Conservation (phyloP, 2,797 vertebrate species). For the Brachyrhaphis roseni region DNA sequence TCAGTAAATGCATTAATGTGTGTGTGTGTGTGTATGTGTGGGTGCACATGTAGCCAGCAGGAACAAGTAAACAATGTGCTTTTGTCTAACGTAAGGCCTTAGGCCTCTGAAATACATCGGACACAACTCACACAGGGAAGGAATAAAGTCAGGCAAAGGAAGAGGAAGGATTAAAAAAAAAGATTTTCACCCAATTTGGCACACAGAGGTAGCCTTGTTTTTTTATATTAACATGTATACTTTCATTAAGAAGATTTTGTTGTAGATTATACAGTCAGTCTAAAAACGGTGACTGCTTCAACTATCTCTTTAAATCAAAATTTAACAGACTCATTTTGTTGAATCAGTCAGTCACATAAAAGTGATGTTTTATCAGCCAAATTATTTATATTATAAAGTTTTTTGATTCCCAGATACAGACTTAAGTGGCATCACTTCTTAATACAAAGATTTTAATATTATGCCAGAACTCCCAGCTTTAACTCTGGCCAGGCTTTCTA, state of each 20-base stretch:
- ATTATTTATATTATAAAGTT: background rate
- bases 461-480: background rate
- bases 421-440: background rate
- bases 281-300: background rate
- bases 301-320: background rate
- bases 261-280: background rate
- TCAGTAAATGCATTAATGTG: constrained; percentile 16
- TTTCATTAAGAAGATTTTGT: constrained; percentile 3
- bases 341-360: background rate
- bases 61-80: constrained; percentile 76
- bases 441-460: background rate
- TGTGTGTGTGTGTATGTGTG: constrained; percentile 11
- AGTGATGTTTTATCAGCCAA: background rate
- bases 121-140: constrained; percentile 58
- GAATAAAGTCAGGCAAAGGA: constrained; percentile 61
- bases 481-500: background rate
- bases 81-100: constrained; percentile 69
- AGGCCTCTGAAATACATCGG: constrained; percentile 69
- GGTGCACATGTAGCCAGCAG: constrained; percentile 47
- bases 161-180: constrained; percentile 12
- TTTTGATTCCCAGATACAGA: background rate
- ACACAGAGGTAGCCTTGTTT: constrained; percentile 46
- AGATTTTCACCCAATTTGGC: constrained; percentile 42
- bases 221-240: constrained; percentile 11
- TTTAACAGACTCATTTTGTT: background rate